Base-by-base conservation (phyloP, 2,797 vertebrate genomes). In the Adelosebastes latens region DNA sequence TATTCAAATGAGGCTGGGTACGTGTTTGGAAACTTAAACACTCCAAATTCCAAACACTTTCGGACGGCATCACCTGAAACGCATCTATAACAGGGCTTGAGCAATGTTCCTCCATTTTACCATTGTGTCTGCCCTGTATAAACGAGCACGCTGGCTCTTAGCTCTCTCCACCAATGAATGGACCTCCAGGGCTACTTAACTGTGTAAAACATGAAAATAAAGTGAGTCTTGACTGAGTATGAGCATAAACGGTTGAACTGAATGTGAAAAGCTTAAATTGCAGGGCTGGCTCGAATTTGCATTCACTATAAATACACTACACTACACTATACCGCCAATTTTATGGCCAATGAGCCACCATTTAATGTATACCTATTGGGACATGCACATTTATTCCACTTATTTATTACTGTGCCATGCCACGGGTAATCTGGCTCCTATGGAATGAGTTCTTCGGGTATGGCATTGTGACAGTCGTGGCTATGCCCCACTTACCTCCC, bases 381-480 rank as follows among this genome's bases (percentile, higher is more conserved):
- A 12, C 20, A 52, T 60, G 42, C 18, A 72, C n/a, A 71, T 71
- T 32, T 58, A 72, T 62, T 63, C 39, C 24, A 46, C 49, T 60
- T 13, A 66, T 39, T 27, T 12, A 60, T 64, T 49, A 31, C 32
- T 3, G 0, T 46, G 52, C 62, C 58, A 32, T 74, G 22, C 29
- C 22, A 2, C 22, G 73, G 49, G 9, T 64, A 22, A 76, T 81
- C 27, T 59, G 31, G 39, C 56, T 79, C 24, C 31, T 72, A 36
- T 52, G 46, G 31, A 78, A 78, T 56, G 61, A 85, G 46, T 53
- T 59, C 42, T 71, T 79, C 65, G 27, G 53, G 8, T 74, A 65
- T 82, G 32, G 65, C 73, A 72, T 80, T 81, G 79, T 81, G 86
- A 77, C 76, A 69, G 74, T 67, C 63, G 77, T 88, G 75, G 75